Base-by-base conservation (phyloP, 2,113 vertebrate genomes). In the Chlamydotis undulata region DNA sequence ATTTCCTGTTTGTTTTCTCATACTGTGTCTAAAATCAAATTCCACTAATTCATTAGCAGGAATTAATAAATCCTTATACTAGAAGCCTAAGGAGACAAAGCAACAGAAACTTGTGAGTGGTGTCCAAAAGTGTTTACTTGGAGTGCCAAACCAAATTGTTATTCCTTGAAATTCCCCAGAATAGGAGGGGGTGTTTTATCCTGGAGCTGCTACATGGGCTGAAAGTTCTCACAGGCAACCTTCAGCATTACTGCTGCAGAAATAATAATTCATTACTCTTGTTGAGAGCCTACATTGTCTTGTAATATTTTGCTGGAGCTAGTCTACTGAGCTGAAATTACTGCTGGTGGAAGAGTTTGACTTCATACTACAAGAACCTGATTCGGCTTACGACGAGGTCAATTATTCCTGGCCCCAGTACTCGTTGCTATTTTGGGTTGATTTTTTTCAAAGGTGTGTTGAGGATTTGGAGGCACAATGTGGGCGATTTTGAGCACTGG, bases 1-100 rank as follows among this genome's bases (percentile, higher is more conserved):
- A 41, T 89, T 90, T 96, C 67, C 18, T 70, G 41, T 96, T 94
- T 95, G 21, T 65, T 91, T 87, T 78, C 83, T 95, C 37, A 82
- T 49, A 71, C 14, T 4, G 6, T 59, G 37, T 80, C 41, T 69
- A 47, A 89, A 89, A 81, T 59, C 67, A 63, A 37, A 83, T 60
- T 25, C 33, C 61, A n/a, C 10, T 71, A 18, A 26, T 92, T 69
- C 41, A 49, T 74, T 79, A 28, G 17, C 41, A 65, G 41, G 49
- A 91, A 52, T 87, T 93, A 83, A 91, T 94, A 77, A 92, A 78
- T 96, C 43, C 35, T 94, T 90, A 26, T 26, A 26, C 13, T 89
- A 79, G 64, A 91, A 87, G 88, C 53, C n/a, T 6, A 43, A 57
- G 82, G 81, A 93, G 82, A 60, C 57, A 91, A 93, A 93, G 65